Base-by-base conservation (phyloP, 2,888 invertebrate species). In the Metacarcinus magister region DNA sequence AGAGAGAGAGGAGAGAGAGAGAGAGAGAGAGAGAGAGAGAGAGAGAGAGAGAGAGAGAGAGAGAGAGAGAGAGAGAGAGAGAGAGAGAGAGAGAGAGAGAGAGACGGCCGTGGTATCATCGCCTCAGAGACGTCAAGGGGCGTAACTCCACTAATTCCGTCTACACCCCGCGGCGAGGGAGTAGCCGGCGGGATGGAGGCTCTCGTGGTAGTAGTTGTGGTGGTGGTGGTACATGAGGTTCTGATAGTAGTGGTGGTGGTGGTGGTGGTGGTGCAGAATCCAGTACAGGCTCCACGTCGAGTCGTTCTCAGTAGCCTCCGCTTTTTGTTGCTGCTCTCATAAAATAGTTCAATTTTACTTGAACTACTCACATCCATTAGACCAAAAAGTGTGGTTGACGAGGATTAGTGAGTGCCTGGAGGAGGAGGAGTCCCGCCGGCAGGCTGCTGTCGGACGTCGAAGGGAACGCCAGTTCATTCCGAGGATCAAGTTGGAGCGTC, bases 91-190 rank as follows among this genome's bases (percentile, higher is more conserved):
- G 19, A 67, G 67, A 67, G 67, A 67, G 67, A 19, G 67, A 67
- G 67, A 67, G 13, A 7, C 7, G 4, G 67, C 82, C 82, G 82
- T 82, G 32, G 32, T 82, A 87, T 87, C 87, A 87, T 87, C 87
- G 39, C 87, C 39, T 75, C 75, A 39, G 87, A 87, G 87, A 87
- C 87, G 87, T 87, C 87, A 87, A 87, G 87, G 87, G 87, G 87
- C 87, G 87, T 87, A 87, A 39, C 87, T 87, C 87, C 87, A 87
- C 87, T 87, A 87, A 87, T 87, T 87, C 87, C 39, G 32, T 32
- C 32, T 87, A 87, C 39, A 87, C 32, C 87, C 87, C 39, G 87
- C 39, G 87, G 87, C 87, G 87, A 87, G 87, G 87, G 87, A 87
- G 87, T 87, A 87, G 87, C 87, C 87, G 87, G 87, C 87, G 87